phyloP scores from a whole-genome alignment of 2,888 invertebrate species.

The Drosophila silvestris region DNA sequence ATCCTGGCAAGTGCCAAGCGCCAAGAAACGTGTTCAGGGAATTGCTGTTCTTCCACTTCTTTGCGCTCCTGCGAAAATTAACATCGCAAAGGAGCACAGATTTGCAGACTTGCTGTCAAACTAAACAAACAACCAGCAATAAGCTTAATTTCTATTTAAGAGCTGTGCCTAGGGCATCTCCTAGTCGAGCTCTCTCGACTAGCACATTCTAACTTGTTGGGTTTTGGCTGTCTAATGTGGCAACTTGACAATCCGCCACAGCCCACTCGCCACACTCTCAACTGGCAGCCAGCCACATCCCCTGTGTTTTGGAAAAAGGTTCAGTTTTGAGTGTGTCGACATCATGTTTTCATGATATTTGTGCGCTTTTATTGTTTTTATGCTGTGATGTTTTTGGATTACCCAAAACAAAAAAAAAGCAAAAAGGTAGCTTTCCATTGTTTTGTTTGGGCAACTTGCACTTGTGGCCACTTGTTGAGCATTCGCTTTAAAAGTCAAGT shows the following conservation, averaged over 20 bases:
- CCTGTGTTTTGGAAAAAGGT: slow-evolving; percentile 55
- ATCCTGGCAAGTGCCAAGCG: not conserved
- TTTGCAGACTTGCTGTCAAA: not conserved
- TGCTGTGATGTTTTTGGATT: slow-evolving; percentile 58
- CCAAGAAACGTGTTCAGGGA: not conserved
- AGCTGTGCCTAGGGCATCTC: not conserved
- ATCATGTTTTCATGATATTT: slow-evolving; percentile 72
- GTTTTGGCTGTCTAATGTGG: slow-evolving; percentile 65
- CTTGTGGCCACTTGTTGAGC: slow-evolving; percentile 65
- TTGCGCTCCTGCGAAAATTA: not conserved
- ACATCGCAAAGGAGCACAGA: not conserved
- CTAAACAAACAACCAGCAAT: not conserved
- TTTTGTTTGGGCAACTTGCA: slow-evolving; percentile 16
- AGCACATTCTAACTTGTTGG: not conserved
- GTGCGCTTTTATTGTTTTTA: slow-evolving; percentile 78
- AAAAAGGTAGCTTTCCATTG: slow-evolving; percentile 24
- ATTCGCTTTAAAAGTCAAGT: slow-evolving; percentile 70
- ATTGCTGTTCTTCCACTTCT: not conserved
- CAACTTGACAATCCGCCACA: slow-evolving; percentile 17
- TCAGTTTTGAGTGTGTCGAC: slow-evolving; percentile 74
- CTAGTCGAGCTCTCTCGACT: not conserved
- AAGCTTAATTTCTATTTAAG: too few relatives aligned
- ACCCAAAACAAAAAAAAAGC: slow-evolving; percentile 6
- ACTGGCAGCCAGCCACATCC: slow-evolving; percentile 7
- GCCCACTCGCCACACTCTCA: slow-evolving; percentile 5